Evolutionary conservation across 2,113 vertebrate species (phyloP), one percentile per base, ranked within the genome.

Genomic region (Dolichotis patagonum): DNA sequence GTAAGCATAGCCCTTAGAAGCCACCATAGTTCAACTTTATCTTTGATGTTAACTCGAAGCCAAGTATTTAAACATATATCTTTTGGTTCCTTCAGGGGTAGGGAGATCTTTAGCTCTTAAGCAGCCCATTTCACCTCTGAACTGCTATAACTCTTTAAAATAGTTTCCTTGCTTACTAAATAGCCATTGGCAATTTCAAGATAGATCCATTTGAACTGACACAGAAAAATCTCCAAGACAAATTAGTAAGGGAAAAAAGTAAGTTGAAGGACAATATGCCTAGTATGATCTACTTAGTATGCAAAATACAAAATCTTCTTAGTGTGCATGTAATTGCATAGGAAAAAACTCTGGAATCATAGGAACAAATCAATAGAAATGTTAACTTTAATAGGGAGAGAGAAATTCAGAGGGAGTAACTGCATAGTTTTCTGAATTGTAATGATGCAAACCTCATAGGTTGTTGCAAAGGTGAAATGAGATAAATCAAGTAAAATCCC

Each of bases 351-450:
- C 87, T 77, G 49, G 83, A 78, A 82, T 96, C 43, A 1, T 71
- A 88, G 81, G 67, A 90, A 69, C 46, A 85, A 95, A 92, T 88
- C 83, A 69, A 19, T 87, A 97, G 71, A 90, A 77, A 77, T 20
- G 78, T 58, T 81, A n/a, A 87, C 69, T 97, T 97, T 92, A 92
- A 92, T 88, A 71, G 38, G n/a, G 14, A 85, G 63, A 94, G 58
- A 17, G 38, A 73, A 46, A 91, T 81, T 85, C 62, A 88, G 85
- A 91, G 43, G 46, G 54, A 73, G 54, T 14, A n/a, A 83, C 20
- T 20, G 13, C 3, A 3, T 83, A 58, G 58, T 82, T 96, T 96
- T 63, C 82, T 88, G 56, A 81, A 90, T 77, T 88, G 38, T 81
- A 94, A 92, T 20, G 41, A 90, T 86, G 58, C 7, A 4, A 35